Evolutionary conservation across 2,888 invertebrate species (phyloP), one percentile per base, ranked within the genome.

Genomic region (Chelonus formosanus): DNA sequence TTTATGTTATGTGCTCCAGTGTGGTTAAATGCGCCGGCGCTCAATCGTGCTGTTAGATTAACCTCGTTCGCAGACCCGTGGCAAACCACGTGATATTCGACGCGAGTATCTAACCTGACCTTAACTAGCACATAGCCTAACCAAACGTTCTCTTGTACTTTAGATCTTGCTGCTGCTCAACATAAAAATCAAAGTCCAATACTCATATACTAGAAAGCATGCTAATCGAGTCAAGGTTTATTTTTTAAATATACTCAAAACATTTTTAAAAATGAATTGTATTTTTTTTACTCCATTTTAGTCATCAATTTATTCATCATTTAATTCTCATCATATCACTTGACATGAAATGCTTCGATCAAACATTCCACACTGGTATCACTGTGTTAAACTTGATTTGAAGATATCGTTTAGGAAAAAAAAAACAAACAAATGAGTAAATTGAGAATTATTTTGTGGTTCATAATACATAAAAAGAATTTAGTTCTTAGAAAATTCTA

Each of bases 1-100:
- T 36, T 61, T 5, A 44, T 44, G 61, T 10, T 50, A 48, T 36
- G 43, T 58, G 63, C 56, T 54, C 20, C 32, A 8, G 43, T 65
- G 36, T 20, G 20, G 36, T 61, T 35, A 8, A 52, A 74, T 77
- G 80, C 80, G 80, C 78, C 80, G 82, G 78, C 81, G 80, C 80
- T 75, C 74, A 74, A 73, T 75, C 75, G 70, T 76, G 76, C 50
- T 62, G 50, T 62, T 62, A 63, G 62, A 79, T 82, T 82, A 82
- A 82, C 82, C 82, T 82, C 82, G 80, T 82, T 82, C 76, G 75
- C 76, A 77, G 63, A 65, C 76, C 80, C 75, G 78, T 76, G 78
- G 75, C 74, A 70, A 70, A 80, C 81, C 81, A 82, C 81, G 82
- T 82, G 82, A 82, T 72, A 64, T 72, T 74, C 67, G 72, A 71